Conservation (phyloP, 2,888 invertebrate genomes). For the Drosophila setosimentum region DNA sequence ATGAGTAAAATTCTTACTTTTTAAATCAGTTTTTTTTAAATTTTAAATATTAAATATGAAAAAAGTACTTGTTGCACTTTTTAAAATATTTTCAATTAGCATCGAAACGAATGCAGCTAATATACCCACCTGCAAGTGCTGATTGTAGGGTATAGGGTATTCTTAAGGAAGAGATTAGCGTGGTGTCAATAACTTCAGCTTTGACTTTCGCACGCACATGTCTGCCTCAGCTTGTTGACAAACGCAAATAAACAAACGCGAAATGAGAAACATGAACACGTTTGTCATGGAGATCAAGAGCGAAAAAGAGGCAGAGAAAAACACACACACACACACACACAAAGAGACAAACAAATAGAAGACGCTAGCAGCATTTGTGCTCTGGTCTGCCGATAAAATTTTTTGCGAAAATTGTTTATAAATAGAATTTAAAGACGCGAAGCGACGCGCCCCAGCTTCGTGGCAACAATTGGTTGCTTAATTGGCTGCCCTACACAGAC, state of each 20-base stretch:
- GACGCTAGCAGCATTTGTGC: constrained; percentile 12
- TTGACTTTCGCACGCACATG: constrained; percentile 28
- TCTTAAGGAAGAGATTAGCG: constrained; percentile 6
- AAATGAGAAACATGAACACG: constrained; percentile 43
- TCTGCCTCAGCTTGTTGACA: constrained; percentile 41
- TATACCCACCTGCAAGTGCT: not conserved
- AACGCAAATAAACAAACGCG: constrained; percentile 69
- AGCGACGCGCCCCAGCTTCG: constrained; percentile 23
- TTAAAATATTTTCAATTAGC: not conserved
- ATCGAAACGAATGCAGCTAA: not conserved
- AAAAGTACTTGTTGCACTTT: not conserved
- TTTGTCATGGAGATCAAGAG: constrained; percentile 32
- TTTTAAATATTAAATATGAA: too few species aligned
- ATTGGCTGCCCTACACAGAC: constrained; percentile 65
- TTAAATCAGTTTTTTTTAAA: too few species aligned
- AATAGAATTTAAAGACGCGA: constrained; percentile 50
- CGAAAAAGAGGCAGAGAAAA: not conserved
- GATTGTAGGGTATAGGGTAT: not conserved
- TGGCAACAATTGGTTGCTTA: constrained; percentile 63
- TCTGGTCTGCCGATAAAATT: constrained; percentile 38
- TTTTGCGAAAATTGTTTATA: constrained; percentile 52
- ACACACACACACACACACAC: constrained; percentile 2
- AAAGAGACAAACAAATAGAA: constrained; percentile 11
- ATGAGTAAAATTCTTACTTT: not conserved
- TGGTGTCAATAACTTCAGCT: constrained; percentile 26